Conservation (phyloP, 2,113 vertebrate genomes). For the Onychorhynchus coronatus region DNA sequence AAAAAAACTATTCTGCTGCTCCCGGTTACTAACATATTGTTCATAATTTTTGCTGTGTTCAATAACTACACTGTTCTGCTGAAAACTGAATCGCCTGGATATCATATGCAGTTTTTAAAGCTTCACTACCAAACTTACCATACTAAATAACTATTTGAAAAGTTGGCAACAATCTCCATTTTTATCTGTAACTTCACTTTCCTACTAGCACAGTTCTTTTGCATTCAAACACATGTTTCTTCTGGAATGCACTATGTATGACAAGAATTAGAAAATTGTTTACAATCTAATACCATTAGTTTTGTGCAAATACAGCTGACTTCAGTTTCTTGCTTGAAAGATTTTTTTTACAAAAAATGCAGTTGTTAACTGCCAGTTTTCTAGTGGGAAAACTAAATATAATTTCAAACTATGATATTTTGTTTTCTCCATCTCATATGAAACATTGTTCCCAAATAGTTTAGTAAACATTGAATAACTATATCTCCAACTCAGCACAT, state of each 20-base stretch:
- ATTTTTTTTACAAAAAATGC: neutral
- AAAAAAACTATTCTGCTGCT: neutral
- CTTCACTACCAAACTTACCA: neutral
- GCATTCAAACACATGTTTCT: neutral
- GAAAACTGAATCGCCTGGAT: neutral
- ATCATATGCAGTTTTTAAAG: neutral
- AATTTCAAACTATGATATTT: neutral
- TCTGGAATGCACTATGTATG: neutral
- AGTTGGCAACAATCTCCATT: neutral
- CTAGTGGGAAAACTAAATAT: neutral
- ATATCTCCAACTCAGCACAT: neutral
- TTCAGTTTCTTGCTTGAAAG: neutral
- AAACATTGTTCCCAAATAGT: neutral
- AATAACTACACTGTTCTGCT: neutral
- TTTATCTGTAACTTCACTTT: neutral
- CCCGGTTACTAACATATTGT: neutral
- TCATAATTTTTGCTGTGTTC: neutral
- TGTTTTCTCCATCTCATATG: neutral
- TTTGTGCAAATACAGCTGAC: neutral
- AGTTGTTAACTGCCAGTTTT: neutral
- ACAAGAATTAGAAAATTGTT: neutral
- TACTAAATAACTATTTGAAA: neutral
- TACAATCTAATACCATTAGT: neutral
- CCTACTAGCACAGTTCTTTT: neutral
- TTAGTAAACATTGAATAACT: neutral